Evolutionary conservation across 2,113 vertebrate species (phyloP), one percentile per base, ranked within the genome.

Genomic region (Anseranas semipalmata): DNA sequence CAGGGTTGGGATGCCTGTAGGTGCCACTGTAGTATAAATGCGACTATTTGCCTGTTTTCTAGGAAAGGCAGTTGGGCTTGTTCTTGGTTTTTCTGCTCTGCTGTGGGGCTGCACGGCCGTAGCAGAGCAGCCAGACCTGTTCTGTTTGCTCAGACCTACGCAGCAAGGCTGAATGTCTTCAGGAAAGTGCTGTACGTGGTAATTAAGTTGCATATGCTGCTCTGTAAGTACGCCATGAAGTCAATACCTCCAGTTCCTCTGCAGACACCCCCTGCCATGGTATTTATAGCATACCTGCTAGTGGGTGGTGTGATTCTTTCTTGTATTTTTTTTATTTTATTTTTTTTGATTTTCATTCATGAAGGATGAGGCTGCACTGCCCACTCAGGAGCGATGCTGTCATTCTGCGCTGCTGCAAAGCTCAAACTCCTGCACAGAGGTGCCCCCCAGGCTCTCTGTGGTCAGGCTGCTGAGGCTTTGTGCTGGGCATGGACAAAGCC

Each of bases 261-360:
- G 95, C 94, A 96, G 96, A 97, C 96, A 94, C 95, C 97, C 97
- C 96, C 94, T 96, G 89, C 87, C 92, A 85, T 1, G 79, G 74
- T 96, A 97, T 97, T 96, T 97, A 95, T 95, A 97, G 95, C 74
- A 52, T 28, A 95, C 96, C 93, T 97, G 96, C 86, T 94, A 32
- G 96, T 97, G 96, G 97, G 96, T 62, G 95, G 93, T 95, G 96
- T 95, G 76, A 97, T 93, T 74, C 85, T 94, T 93, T 85, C 90
- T 89, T 91, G 32, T 77, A 2, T 43, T 45, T 25, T 33, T n/a
- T n/a, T n/a, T n/a, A n/a, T n/a, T n/a, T 43, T 46, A 7, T n/a
- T 12, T n/a, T 83, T 73, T 52, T 41, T 48, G 24, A 35, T 74
- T 95, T 95, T 95, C 95, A 97, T 96, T 97, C 95, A 97, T 96